A percentile compares a stretch with the other conserved stretches of the same genome.
phyloP scores from a whole-genome alignment of 2,113 vertebrate genomes.

The Indicator indicator region DNA sequence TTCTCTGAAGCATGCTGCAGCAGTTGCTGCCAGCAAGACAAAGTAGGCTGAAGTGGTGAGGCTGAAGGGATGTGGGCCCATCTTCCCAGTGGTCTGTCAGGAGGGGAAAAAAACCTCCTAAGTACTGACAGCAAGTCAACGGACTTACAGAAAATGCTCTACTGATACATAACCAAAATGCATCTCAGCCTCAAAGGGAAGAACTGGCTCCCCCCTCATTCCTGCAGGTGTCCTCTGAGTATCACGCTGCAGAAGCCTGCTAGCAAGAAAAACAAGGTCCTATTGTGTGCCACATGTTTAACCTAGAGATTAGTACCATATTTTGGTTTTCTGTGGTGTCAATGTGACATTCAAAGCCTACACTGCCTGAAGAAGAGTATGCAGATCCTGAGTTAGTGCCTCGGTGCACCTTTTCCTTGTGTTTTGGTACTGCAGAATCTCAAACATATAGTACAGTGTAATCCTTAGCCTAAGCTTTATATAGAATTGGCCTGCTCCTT shows the following conservation, averaged over 20 bases:
- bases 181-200: rapidly evolving
- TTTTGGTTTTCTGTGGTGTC: neutral
- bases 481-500: neutral
- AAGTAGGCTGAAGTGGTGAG: rapidly evolving
- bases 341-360: neutral
- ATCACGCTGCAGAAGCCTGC: neutral
- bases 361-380: neutral
- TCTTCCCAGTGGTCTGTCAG: neutral
- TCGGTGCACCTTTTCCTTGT: no score
- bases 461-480: neutral
- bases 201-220: neutral
- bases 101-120: neutral
- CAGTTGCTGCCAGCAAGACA: neutral
- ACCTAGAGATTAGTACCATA: neutral
- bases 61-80: neutral
- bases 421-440: neutral
- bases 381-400: neutral
- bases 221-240: neutral
- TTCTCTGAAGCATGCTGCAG: neutral
- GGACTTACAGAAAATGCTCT: neutral
- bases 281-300: neutral
- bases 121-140: neutral
- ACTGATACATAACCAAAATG: neutral
- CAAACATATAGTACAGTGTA: rapidly evolving
- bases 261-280: neutral